These are phyloP conservation scores for Lasioglossum calceatum DNA, from an alignment of 2,888 invertebrate species.

Conservation along the genomic window DNA sequence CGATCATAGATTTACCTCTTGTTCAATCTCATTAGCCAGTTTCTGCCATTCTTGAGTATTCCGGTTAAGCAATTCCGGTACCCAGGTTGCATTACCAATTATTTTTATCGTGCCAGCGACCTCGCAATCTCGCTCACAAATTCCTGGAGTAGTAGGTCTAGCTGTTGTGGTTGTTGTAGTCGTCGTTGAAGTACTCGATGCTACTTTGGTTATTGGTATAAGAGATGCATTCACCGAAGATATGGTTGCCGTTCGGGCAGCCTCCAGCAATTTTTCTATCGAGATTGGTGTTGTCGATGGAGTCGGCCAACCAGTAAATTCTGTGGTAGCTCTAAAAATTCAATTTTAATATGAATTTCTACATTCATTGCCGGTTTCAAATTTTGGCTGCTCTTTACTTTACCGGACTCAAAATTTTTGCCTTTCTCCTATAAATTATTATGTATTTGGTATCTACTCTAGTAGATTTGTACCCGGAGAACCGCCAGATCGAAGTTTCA, in stretches of 20 bases:
- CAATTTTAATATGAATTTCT: neutral
- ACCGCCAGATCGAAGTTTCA: too few species aligned
- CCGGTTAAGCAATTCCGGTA: constrained; percentile 93
- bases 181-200: constrained; percentile 87
- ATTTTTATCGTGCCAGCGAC: constrained; percentile 94
- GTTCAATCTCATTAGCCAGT: constrained; percentile 92
- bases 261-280: constrained; percentile 91
- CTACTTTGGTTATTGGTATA: constrained; percentile 85
- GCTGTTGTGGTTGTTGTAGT: constrained; percentile 90
- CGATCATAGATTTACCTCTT: constrained; percentile 86
- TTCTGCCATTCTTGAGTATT: constrained; percentile 95
- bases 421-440: too few species aligned
- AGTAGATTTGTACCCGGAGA: too few species aligned
- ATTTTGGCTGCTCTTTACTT: neutral
- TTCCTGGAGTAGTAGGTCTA: constrained; percentile 91
- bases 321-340: constrained; percentile 90
- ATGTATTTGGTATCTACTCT: too few species aligned
- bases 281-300: constrained; percentile 95
- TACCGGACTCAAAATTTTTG: too few species aligned
- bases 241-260: constrained; percentile 87
- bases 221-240: constrained; percentile 85
- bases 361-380: neutral
- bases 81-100: constrained; percentile 90
- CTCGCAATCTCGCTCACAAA: constrained; percentile 92
- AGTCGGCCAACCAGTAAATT: constrained; percentile 96